Base-by-base conservation (phyloP, 1,140 invertebrate genomes). In the Drosophila aff. region DNA sequence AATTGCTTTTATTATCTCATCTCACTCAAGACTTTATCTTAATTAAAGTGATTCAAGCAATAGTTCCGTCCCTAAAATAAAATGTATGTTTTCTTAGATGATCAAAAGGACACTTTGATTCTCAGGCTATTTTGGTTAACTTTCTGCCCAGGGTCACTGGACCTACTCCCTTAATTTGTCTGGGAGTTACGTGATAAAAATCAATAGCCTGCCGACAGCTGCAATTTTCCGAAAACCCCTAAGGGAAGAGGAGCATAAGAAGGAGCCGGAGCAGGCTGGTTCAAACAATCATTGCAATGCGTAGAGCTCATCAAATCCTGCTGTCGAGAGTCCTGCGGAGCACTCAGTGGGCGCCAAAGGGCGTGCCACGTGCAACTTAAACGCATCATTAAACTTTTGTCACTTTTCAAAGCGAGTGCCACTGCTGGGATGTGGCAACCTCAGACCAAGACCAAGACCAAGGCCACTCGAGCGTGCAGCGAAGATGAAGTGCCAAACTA, bases 361-460 rank as follows among this genome's bases (percentile, higher is more conserved):
- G 67, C 67, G 21, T 72, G 66, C 69, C 69, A 73, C 60, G 67
- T 80, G 71, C 81, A 81, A 66, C 79, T 91, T 85, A 81, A 91
- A 72, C 79, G 86, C 86, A 91, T 91, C 86, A 91, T 91, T 91
- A 91, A 91, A 87, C 86, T 89, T 90, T 90, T 84, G 84, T 81
- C 85, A 84, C 72, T 66, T 83, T 60, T 50, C 73, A 68, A 59
- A 65, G 65, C 43, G 63, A 41, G 33, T 44, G 52, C 57, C 66
- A 55, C 26, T 8, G 28, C 49, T 11, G 50, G 69, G 63, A 73
- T 80, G 76, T 74, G 83, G 67, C 67, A 78, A 65, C 80, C 73
- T 74, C 73, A 83, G 64, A 49, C 18, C 76, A 52, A 75, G 64
- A 49, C 18, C 76, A 52, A 75, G 71, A 52, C 21, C 72, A 52